phyloP scores from a whole-genome alignment of 1,140 invertebrate genomes.

The Habropoda laboriosa region DNA sequence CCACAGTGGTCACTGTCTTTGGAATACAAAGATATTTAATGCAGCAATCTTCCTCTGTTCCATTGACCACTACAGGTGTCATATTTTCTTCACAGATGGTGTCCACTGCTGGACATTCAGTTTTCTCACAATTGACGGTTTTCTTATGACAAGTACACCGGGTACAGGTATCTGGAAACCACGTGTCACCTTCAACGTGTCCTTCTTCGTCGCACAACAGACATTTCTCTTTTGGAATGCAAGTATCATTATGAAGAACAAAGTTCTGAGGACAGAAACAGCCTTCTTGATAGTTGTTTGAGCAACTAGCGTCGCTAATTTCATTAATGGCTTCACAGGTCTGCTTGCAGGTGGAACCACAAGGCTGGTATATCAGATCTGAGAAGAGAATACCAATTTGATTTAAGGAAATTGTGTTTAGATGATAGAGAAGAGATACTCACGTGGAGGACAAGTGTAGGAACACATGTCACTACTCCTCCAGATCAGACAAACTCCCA shows the following conservation, averaged over 20 bases:
- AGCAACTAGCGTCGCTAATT: conserved; percentile 78
- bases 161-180: conserved; percentile 88
- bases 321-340: conserved; percentile 85
- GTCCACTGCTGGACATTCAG: conserved; percentile 83
- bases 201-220: conserved; percentile 86
- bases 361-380: conserved; percentile 86
- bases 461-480: conserved; percentile 85
- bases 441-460: conserved; percentile 81
- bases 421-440: conserved; percentile 32
- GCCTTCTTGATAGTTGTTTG: conserved; percentile 85
- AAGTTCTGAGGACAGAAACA: conserved; percentile 91
- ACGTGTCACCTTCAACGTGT: conserved; percentile 84
- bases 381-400: not conserved
- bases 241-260: conserved; percentile 81
- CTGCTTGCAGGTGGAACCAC: conserved; percentile 85
- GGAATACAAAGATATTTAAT: conserved; percentile 85
- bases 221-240: conserved; percentile 80
- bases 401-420: not conserved
- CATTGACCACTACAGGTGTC: conserved; percentile 81
- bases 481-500: conserved; percentile 89
- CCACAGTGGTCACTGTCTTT: conserved; percentile 75
- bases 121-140: conserved; percentile 83
- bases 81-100: conserved; percentile 84
- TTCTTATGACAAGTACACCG: conserved; percentile 86
- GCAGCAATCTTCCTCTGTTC: conserved; percentile 85